These are phyloP conservation scores for Botia almorhae DNA, from an alignment of 2,797 vertebrate species.

Conservation along the genomic window DNA sequence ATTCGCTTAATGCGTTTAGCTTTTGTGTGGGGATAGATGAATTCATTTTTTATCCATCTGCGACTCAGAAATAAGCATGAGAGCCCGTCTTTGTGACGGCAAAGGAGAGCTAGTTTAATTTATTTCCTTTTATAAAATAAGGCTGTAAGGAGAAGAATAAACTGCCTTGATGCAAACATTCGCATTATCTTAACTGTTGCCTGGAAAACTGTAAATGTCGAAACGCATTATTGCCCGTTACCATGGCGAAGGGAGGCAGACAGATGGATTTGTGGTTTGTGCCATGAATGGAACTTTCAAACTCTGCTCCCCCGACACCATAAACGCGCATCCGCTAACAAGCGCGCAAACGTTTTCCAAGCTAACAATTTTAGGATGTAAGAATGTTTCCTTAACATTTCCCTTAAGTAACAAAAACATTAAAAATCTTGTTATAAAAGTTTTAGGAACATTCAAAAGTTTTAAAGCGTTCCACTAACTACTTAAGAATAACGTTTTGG, in stretches of 20 bases:
- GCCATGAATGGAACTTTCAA: slow-evolving; percentile 45
- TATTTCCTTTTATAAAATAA: slow-evolving; percentile 39
- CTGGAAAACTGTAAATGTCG: slow-evolving; percentile 8
- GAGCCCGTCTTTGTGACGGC: slow-evolving; percentile 16
- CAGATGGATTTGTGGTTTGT: slow-evolving; percentile 52
- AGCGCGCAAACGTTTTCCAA: slow-evolving; percentile 71
- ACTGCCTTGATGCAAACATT: slow-evolving; percentile 43
- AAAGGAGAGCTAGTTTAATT: slow-evolving; percentile 32
- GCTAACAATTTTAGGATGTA: too few relatives aligned
- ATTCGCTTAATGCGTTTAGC: neutral
- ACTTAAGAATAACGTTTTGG: too few relatives aligned
- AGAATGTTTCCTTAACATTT: too few relatives aligned
- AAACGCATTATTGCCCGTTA: slow-evolving; percentile 43
- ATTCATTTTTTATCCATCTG: slow-evolving; percentile 26
- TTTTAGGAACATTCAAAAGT: too few relatives aligned
- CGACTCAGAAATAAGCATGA: neutral
- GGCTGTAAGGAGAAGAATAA: slow-evolving; percentile 29
- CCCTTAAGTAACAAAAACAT: too few relatives aligned
- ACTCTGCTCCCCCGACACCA: slow-evolving; percentile 12
- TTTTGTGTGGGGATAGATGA: slow-evolving; percentile 1
- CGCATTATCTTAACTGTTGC: slow-evolving; percentile 36
- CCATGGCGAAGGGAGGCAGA: slow-evolving; percentile 51
- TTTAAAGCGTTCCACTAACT: too few relatives aligned
- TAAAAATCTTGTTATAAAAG: too few relatives aligned
- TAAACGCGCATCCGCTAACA: slow-evolving; percentile 60